Conservation (phyloP, 2,888 invertebrate genomes). For the Calameuta filiformis region DNA sequence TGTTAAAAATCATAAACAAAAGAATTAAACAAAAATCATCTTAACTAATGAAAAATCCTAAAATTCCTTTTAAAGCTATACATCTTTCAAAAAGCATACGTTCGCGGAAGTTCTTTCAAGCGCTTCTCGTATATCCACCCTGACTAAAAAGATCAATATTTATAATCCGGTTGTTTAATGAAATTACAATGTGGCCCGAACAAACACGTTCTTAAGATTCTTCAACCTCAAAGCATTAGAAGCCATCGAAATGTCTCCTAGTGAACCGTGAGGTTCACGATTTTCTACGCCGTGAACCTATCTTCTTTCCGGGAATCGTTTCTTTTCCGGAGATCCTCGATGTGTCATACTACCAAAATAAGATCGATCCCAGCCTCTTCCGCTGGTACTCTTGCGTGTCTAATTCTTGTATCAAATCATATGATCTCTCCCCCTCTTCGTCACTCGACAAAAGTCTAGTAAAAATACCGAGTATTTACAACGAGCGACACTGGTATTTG, state of each 20-base stretch:
- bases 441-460: neutral
- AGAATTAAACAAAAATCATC: neutral
- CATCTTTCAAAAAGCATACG: neutral
- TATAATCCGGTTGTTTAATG: neutral
- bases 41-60: neutral
- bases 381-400: neutral
- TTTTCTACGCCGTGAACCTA: neutral
- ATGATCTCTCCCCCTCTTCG: neutral
- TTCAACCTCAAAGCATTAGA: neutral
- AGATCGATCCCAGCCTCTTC: neutral
- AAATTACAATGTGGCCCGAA: neutral
- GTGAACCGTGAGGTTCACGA: neutral
- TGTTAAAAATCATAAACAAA: neutral
- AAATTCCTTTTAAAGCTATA: neutral
- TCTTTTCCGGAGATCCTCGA: neutral
- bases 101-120: neutral
- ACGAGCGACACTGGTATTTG: neutral
- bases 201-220: neutral
- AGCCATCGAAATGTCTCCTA: neutral
- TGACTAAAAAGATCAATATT: neutral
- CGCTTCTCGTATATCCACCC: neutral
- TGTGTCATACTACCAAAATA: neutral
- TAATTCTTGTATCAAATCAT: neutral
- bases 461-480: neutral
- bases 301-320: neutral